Evolutionary conservation across 2,888 invertebrate species (phyloP).

Genomic region (Phortica okadai): DNA sequence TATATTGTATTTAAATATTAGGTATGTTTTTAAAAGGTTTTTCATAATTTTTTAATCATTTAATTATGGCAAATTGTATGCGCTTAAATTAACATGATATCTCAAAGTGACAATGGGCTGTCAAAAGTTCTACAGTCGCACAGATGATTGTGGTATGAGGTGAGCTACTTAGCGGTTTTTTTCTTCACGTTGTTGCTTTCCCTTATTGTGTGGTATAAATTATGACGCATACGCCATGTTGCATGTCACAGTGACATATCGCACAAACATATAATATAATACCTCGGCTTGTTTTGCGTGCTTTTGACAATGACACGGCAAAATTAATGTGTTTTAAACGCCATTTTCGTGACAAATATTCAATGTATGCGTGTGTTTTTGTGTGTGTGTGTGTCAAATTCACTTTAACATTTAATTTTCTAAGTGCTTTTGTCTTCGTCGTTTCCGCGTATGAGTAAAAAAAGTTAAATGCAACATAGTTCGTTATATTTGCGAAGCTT

Average conservation of each 20-base stretch:
- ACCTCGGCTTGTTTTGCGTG: background rate
- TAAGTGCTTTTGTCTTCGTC: slow-evolving; percentile 11
- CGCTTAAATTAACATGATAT: too few species aligned
- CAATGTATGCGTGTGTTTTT: too few species aligned
- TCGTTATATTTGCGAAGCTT: background rate
- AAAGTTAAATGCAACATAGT: background rate
- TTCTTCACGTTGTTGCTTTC: background rate
- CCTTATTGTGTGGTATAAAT: background rate
- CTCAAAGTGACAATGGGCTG: slow-evolving; percentile 42
- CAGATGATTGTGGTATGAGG: background rate
- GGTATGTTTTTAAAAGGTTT: background rate
- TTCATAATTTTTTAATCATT: too few species aligned
- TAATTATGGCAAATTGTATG: too few species aligned
- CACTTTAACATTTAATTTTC: slow-evolving; percentile 2
- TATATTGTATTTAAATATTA: too few species aligned
- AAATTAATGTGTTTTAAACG: slow-evolving; percentile 10
- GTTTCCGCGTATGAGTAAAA: background rate
- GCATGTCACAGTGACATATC: slow-evolving; percentile 20
- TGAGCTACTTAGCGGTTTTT: too few species aligned
- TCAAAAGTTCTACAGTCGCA: slow-evolving; percentile 32
- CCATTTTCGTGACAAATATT: background rate
- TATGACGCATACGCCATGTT: slow-evolving; percentile 26
- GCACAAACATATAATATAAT: background rate
- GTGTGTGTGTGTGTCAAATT: background rate
- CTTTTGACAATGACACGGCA: background rate